These are phyloP conservation scores for Hydropsyche betteni DNA, from an alignment of 2,888 invertebrate species.

Conservation along the genomic window DNA sequence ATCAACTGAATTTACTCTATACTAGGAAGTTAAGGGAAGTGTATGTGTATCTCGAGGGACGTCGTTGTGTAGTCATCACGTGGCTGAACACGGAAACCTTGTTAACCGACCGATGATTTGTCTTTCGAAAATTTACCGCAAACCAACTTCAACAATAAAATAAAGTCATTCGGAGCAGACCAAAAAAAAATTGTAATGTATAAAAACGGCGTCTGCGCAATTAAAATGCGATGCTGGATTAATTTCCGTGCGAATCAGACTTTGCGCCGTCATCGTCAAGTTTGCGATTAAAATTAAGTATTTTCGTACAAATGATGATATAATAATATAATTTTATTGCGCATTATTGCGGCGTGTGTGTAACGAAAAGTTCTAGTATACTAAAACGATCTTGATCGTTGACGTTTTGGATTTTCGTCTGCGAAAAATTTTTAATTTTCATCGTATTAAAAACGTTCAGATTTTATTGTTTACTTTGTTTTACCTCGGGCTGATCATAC, in stretches of 20 bases:
- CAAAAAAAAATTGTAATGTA: neutral
- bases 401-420: no score
- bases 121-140: conserved; percentile 13
- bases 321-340: no score
- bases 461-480: no score
- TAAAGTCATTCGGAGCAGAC: neutral
- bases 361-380: no score
- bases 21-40: no score
- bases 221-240: conserved; percentile 28
- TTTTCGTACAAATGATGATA: no score
- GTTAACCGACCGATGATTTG: conserved; percentile 13
- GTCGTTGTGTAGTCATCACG: neutral
- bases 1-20: no score
- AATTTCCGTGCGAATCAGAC: conserved; percentile 14
- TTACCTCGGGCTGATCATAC: no score
- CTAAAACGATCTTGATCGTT: no score
- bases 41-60: neutral
- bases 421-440: no score
- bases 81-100: conserved; percentile 13
- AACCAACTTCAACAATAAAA: neutral
- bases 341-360: no score
- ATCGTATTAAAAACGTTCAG: no score
- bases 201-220: neutral
- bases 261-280: conserved; percentile 15
- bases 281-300: neutral